Evolutionary conservation across 2,888 invertebrate species (phyloP).

Genomic region (Spisula subtruncata): DNA sequence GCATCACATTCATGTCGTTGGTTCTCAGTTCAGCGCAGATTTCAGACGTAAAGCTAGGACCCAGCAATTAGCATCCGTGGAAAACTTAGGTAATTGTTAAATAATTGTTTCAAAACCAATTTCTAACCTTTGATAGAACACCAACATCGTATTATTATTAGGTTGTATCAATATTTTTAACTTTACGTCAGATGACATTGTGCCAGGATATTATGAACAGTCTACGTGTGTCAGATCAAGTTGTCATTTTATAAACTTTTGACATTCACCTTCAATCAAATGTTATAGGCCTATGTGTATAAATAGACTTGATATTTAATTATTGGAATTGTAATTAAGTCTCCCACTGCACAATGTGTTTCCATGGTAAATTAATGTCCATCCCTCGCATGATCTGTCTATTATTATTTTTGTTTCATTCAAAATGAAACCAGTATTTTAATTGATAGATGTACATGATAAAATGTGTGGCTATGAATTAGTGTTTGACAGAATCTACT

Average conservation of each 20-base stretch:
- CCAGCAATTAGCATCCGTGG: constrained; percentile 13
- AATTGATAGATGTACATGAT: too few species aligned
- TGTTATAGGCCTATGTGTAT: constrained; percentile 22
- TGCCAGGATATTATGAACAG: not conserved
- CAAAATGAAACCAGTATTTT: too few species aligned
- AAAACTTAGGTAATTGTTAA: constrained; percentile 25
- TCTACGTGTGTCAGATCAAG: not conserved
- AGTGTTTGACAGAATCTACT: too few species aligned
- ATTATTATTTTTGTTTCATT: too few species aligned
- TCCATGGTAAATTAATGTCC: not conserved
- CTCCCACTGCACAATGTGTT: not conserved
- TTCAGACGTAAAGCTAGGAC: not conserved
- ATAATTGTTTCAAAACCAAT: not conserved
- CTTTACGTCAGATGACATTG: not conserved
- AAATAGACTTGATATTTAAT: not conserved
- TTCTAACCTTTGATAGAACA: not conserved
- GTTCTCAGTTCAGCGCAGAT: not conserved
- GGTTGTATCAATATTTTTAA: not conserved
- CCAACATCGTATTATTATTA: not conserved
- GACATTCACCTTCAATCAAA: constrained; percentile 21
- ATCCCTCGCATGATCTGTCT: too few species aligned
- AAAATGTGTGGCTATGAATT: too few species aligned
- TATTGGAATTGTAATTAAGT: not conserved
- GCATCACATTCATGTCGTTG: not conserved
- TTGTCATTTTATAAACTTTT: not conserved